Base-by-base conservation (phyloP, 2,113 vertebrate genomes). In the Stigmatopora argus region DNA sequence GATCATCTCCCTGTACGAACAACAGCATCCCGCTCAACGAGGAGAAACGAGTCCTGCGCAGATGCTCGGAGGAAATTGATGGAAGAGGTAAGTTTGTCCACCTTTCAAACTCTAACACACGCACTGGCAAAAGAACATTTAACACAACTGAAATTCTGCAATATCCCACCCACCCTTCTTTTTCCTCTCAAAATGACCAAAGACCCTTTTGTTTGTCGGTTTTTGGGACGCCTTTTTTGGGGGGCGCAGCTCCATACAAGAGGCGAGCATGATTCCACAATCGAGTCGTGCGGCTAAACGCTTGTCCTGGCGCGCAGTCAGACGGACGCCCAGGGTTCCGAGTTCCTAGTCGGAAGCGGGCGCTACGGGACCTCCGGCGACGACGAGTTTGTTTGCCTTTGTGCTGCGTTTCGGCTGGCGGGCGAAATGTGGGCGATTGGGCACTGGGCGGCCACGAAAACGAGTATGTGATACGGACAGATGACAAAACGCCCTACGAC, bases 11-110 rank as follows among this genome's bases (percentile, higher is more conserved):
- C 85, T 83, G 84, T 75, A 85, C 78, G 78, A 85, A 85, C 78
- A 75, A 85, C 66, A 83, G 80, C 69, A 78, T 85, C 74, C 69
- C 84, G 81, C 78, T 83, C 86, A 86, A 71, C 62, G 81, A 55
- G 52, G 84, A 87, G 74, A 86, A 89, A 91, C 89, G 89, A 92
- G 75, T 92, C 93, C 92, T 79, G 89, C 91, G 90, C 90, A 87
- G 89, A 87, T 89, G 68, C 52, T 72, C 77, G 74, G 78, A 5
- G 31, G 66, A 17, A 18, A 19, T 47, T 7, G 45, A 69, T 60
- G 53, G 31, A 45, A 6, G 38, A 49, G 60, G 34, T 18, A 67
- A 71, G 46, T 62, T 56, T 35, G 19, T 71, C 61, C 48, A 64
- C 38, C 64, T 47, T 44, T 0, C 26, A 5, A 44, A 1, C 26